Evolutionary conservation across 2,888 invertebrate genomes (phyloP).

Genomic region (Automeris io): DNA sequence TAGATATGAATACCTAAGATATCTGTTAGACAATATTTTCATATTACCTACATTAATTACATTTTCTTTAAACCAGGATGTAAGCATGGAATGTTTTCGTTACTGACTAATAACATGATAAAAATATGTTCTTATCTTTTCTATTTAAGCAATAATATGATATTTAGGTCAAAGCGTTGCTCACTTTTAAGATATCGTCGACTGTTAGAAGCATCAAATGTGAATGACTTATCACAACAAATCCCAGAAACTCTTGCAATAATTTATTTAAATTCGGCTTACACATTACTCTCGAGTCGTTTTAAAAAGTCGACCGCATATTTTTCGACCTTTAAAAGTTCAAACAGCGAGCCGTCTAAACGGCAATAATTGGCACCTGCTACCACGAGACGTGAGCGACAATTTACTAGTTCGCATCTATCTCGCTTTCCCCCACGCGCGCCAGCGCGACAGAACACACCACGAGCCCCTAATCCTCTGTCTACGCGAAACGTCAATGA

Average conservation of each 20-base stretch:
- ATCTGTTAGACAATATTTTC: too few species aligned
- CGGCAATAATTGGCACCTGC: conserved; percentile 66
- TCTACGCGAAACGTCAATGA: conserved; percentile 68
- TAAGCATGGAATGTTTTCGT: too few species aligned
- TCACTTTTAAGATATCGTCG: not conserved
- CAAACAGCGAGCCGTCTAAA: conserved; percentile 53
- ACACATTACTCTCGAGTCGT: not conserved
- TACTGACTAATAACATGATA: too few species aligned
- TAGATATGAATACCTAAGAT: too few species aligned
- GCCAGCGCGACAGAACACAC: conserved; percentile 25
- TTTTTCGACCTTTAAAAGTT: conserved; percentile 73
- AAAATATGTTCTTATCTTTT: not conserved
- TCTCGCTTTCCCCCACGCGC: conserved; percentile 31
- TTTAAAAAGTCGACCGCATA: conserved; percentile 26
- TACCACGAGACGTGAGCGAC: conserved; percentile 54
- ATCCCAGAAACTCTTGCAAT: too few species aligned
- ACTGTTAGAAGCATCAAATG: too few species aligned
- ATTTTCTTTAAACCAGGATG: too few species aligned
- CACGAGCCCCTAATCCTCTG: conserved; percentile 37
- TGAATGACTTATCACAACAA: too few species aligned
- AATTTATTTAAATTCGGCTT: too few species aligned
- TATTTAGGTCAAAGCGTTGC: not conserved
- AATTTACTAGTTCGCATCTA: conserved; percentile 44
- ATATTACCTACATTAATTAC: too few species aligned
- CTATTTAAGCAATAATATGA: not conserved